Evolutionary conservation across 2,888 invertebrate genomes (phyloP), one percentile per base, ranked within the genome.

Genomic region (Cepaea hortensis): DNA sequence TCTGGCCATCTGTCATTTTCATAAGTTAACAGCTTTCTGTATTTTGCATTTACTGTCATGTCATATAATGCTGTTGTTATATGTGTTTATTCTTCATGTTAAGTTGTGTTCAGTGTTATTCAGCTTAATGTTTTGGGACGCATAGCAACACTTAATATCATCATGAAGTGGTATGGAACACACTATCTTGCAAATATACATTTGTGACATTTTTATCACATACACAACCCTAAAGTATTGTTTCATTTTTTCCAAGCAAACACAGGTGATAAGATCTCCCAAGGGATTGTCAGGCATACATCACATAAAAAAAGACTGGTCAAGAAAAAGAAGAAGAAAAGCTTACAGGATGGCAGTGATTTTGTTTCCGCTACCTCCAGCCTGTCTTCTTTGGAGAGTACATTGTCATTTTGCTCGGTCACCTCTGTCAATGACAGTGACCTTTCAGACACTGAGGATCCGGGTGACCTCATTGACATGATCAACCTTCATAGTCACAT

Each of bases 401-500:
- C 92, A 0, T 65, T 92, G 81, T 93, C 93, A 0, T 93, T 90
- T 84, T 91, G 90, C 85, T 93, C 93, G 0, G 93, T 92, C 87
- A 88, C 93, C 89, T 81, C 95, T 93, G 85, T 95, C 93, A 84
- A 84, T 62, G 87, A 87, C 87, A 79, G 61, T 61, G 87, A 87
- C n/a, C 55, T 87, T 23, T 76, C 84, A 23, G 84, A 79, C 35
- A 62, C 73, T n/a, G 84, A 87, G 13, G 84, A 84, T 55, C 65
- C 73, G 9, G 87, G 84, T 65, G 86, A 86, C 3, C 48, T 84
- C 50, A 75, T 87, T 80, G 87, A 87, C 81, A 84, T 92, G 18
- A 97, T 99, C 0, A 98, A 98, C 95, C 95, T 99, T 23, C 98
- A 98, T 92, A 97, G 98, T 96, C 98, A 99, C 95, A 97, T 98